Evolutionary conservation across 2,888 invertebrate species (phyloP).

Genomic region (Polymixis lichenea): DNA sequence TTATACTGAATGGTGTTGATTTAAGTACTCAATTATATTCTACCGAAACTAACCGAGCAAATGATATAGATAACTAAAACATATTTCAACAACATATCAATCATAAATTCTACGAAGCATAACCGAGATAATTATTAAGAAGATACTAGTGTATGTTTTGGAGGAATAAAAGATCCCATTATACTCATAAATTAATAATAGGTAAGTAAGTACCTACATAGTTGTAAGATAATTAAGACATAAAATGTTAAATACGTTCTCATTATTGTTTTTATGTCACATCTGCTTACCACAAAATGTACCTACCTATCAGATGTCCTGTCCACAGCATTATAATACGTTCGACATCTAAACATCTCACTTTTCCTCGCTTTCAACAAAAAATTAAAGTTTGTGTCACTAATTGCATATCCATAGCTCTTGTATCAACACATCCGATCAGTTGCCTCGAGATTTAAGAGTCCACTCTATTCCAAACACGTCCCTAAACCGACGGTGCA

Average conservation of each 20-base stretch:
- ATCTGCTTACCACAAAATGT: conserved; percentile 40
- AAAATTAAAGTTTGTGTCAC: conserved; percentile 81
- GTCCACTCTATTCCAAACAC: conserved; percentile 56
- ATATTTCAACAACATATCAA: conserved; percentile 68
- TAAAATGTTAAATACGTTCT: neutral
- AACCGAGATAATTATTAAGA: conserved; percentile 67
- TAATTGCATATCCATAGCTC: conserved; percentile 87
- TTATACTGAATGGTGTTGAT: conserved; percentile 8
- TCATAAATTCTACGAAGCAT: conserved; percentile 70
- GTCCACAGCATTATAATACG: conserved; percentile 50
- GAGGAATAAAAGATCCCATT: conserved; percentile 13
- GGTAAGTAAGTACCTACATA: neutral
- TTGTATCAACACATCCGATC: conserved; percentile 89
- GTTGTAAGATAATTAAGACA: conserved; percentile 6
- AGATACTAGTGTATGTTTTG: conserved; percentile 16
- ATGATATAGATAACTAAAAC: conserved; percentile 49
- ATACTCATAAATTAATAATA: conserved; percentile 11
- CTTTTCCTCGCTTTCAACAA: conserved; percentile 67
- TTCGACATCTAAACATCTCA: conserved; percentile 71
- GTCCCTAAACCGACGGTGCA: conserved; percentile 63
- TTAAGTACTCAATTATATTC: conserved; percentile 29
- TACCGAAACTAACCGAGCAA: conserved; percentile 38
- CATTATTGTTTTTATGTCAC: neutral
- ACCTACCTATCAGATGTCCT: conserved; percentile 36
- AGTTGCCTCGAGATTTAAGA: conserved; percentile 72